These are phyloP conservation scores for Myzus persicae DNA, from an alignment of 1,140 invertebrate genomes.

Conservation along the genomic window DNA sequence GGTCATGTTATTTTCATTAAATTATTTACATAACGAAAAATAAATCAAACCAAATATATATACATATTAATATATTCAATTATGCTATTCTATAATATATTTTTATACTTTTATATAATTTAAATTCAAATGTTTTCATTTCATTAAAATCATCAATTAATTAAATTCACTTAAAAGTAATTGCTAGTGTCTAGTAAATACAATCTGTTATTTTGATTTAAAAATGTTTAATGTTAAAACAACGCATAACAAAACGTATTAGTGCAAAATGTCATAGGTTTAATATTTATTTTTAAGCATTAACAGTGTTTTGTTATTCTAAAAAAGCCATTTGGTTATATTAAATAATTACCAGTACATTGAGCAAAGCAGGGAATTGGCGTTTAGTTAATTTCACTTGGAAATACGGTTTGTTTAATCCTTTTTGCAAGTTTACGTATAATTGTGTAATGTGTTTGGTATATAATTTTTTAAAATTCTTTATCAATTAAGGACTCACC, in stretches of 20 bases:
- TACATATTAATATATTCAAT: neutral
- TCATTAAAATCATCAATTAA: neutral
- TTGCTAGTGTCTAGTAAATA: neutral
- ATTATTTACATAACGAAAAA: slow-evolving; percentile 28
- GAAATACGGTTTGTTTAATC: neutral
- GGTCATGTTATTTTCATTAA: slow-evolving; percentile 44
- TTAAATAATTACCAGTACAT: neutral
- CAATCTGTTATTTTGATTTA: neutral
- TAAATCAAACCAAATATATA: neutral
- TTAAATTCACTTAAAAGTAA: neutral
- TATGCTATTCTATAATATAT: neutral
- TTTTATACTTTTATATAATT: neutral
- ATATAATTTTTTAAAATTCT: neutral
- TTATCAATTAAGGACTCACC: slow-evolving; percentile 14
- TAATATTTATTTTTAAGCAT: slow-evolving; percentile 30
- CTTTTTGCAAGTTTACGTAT: slow-evolving; percentile 26
- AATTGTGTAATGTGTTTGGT: neutral
- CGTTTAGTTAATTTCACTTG: neutral
- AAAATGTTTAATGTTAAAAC: neutral
- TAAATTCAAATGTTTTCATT: neutral
- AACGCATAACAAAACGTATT: slow-evolving; percentile 53
- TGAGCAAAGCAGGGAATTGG: slow-evolving; percentile 49
- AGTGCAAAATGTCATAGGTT: slow-evolving; percentile 17
- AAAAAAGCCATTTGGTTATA: neutral
- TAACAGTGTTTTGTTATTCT: slow-evolving; percentile 26